Percentiles rank a stretch among this genome's conserved stretches.
Conservation (phyloP, 2,888 invertebrate species). For the Trichacis sp. region DNA sequence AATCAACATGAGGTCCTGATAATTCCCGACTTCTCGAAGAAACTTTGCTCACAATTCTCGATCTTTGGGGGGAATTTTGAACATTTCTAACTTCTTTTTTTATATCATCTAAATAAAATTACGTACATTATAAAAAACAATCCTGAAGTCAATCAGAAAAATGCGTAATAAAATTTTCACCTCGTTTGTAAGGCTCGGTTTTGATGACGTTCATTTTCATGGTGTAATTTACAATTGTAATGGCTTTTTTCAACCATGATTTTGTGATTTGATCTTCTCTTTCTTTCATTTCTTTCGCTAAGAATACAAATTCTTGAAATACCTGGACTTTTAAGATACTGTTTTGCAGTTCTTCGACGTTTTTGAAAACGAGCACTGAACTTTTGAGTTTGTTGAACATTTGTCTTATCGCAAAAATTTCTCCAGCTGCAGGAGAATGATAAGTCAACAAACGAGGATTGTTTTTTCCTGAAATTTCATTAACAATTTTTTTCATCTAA, state of each 20-base stretch:
- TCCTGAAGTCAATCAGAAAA: too few relatives aligned
- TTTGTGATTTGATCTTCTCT: slow-evolving; percentile 82
- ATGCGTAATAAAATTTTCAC: slow-evolving; percentile 5
- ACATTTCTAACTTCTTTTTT: too few relatives aligned
- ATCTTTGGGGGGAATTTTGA: too few relatives aligned
- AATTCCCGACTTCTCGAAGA: too few relatives aligned
- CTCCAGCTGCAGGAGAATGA: slow-evolving; percentile 85
- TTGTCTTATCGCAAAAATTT: slow-evolving; percentile 87
- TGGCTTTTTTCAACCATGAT: slow-evolving; percentile 78
- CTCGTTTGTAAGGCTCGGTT: slow-evolving; percentile 68
- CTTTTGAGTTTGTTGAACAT: slow-evolving; percentile 84
- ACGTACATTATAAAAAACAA: too few relatives aligned
- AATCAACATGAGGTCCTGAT: too few relatives aligned
- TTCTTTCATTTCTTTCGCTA: slow-evolving; percentile 80
- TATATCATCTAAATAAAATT: too few relatives aligned
- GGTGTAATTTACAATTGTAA: slow-evolving; percentile 75
- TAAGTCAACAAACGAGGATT: slow-evolving; percentile 80
- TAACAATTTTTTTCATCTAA: too few relatives aligned
- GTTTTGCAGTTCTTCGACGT: slow-evolving; percentile 78
- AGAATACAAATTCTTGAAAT: slow-evolving; percentile 81
- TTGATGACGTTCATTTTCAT: slow-evolving; percentile 79
- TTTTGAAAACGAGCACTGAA: slow-evolving; percentile 83
- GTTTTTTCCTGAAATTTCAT: slow-evolving; percentile 71
- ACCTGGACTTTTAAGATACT: slow-evolving; percentile 82
- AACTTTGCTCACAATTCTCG: too few relatives aligned